Conservation (phyloP, 2,113 vertebrate species). For the Gymnarchus niloticus region DNA sequence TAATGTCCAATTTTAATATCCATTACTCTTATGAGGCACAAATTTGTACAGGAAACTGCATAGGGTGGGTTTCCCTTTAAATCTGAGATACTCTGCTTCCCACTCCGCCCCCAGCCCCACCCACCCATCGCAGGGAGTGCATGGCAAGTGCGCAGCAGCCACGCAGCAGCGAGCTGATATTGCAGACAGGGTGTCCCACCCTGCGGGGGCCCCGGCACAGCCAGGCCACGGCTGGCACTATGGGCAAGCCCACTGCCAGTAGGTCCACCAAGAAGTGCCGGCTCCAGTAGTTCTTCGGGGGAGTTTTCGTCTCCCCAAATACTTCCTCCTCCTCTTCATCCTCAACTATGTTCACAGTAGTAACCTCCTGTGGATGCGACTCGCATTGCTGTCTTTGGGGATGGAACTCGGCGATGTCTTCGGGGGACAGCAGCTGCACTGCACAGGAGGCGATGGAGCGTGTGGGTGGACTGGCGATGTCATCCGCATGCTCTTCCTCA, state of each 20-base stretch:
- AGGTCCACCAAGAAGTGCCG: constrained; percentile 90
- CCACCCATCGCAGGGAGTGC: constrained; percentile 80
- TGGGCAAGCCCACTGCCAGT: constrained; percentile 80
- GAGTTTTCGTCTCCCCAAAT: constrained; percentile 18
- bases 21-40: background rate
- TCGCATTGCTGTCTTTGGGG: constrained; percentile 49
- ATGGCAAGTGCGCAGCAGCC: constrained; percentile 91
- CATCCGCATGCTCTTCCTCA: constrained; percentile 53
- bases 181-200: constrained; percentile 80
- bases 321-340: constrained; percentile 21
- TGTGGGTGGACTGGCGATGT: constrained; percentile 51
- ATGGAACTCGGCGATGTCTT: constrained; percentile 27
- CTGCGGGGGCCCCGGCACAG: constrained; percentile 74
- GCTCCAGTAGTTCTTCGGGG: constrained; percentile 81
- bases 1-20: background rate
- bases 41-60: background rate
- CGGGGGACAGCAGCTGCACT: constrained; percentile 21
- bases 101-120: constrained; percentile 38
- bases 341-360: constrained; percentile 26
- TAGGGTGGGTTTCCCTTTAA: constrained; percentile 25
- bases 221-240: constrained; percentile 91
- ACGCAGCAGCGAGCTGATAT: constrained; percentile 86
- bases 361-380: constrained; percentile 34
- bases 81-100: constrained; percentile 55
- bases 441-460: constrained; percentile 19